Percentiles rank a stretch among this genome's conserved stretches.
Conservation (phyloP, 2,113 vertebrate genomes). For the Uria lomvia region DNA sequence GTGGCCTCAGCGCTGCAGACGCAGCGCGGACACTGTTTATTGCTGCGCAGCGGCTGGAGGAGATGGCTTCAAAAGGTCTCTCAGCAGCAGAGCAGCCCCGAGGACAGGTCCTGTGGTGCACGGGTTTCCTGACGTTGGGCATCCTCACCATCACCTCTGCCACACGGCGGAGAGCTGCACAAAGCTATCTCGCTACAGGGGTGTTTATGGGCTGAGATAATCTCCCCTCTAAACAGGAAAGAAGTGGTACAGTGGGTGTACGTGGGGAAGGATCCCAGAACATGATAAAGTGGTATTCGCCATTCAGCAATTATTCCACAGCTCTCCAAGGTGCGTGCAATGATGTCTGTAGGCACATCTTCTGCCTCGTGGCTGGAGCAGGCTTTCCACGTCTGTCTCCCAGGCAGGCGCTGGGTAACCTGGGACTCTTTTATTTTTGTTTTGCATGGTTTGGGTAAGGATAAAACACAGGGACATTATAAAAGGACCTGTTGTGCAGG, state of each 20-base stretch:
- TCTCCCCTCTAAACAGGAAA: background rate
- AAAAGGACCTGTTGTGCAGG: background rate
- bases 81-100: background rate
- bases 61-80: background rate
- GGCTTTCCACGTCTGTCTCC: background rate
- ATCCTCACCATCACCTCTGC: background rate
- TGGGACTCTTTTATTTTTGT: background rate
- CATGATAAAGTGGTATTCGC: background rate
- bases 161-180: fast-evolving
- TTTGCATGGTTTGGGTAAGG: background rate
- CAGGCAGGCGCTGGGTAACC: too few relatives aligned
- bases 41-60: background rate
- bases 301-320: background rate
- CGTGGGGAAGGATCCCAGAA: background rate
- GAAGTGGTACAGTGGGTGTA: background rate
- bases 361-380: background rate
- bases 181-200: background rate
- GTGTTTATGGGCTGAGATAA: background rate
- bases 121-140: background rate
- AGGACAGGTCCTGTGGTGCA: background rate
- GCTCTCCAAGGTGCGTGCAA: background rate
- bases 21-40: fast-evolving
- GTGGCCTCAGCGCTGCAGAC: background rate
- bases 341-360: background rate
- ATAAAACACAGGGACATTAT: background rate